Conservation (phyloP, 2,888 invertebrate species). For the Eupeodes luniger region DNA sequence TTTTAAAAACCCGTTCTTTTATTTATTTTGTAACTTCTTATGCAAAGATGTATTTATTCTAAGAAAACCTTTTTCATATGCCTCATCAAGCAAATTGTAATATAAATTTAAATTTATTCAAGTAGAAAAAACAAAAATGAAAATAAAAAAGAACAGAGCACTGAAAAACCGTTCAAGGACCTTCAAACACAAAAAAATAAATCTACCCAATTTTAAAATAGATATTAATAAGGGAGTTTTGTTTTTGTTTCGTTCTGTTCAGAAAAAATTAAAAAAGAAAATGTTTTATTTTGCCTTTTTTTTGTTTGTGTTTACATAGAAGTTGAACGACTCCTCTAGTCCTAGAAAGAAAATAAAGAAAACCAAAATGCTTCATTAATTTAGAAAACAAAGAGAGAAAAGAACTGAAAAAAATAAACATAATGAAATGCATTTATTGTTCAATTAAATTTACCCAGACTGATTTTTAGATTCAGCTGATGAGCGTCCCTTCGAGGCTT, state of each 20-base stretch:
- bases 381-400: background rate
- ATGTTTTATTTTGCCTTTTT: constrained; percentile 4
- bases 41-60: constrained; percentile 34
- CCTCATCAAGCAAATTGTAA: constrained; percentile 52
- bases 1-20: background rate
- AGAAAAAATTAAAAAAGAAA: constrained; percentile 23
- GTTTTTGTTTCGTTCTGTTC: background rate
- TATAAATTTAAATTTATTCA: constrained; percentile 37
- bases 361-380: constrained; percentile 1
- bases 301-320: background rate
- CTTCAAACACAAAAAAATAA: constrained; percentile 24
- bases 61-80: constrained; percentile 47
- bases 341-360: background rate
- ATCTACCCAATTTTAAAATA: constrained; percentile 34
- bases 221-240: constrained; percentile 9
- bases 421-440: constrained; percentile 48
- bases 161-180: background rate
- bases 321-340: background rate
- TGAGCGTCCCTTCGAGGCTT: background rate
- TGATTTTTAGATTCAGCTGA: background rate
- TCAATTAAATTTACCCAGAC: background rate
- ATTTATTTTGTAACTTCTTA: constrained; percentile 37
- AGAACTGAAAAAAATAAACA: background rate
- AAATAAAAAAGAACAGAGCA: background rate
- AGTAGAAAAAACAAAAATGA: constrained; percentile 13